Evolutionary conservation across 2,797 vertebrate species (phyloP).

Genomic region (Bufotes viridis): DNA sequence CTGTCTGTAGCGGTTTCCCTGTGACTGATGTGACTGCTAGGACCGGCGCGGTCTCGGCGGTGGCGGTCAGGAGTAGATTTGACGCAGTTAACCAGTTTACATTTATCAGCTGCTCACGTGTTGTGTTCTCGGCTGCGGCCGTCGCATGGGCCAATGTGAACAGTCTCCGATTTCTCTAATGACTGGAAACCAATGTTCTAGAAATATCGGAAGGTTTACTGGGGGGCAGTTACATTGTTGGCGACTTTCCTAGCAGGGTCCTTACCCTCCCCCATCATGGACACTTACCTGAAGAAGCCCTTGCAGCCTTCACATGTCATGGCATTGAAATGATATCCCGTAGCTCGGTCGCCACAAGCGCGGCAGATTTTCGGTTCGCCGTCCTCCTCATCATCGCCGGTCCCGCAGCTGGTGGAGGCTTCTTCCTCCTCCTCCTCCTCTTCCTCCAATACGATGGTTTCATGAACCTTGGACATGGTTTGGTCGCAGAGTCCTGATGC

Average conservation of each 20-base stretch:
- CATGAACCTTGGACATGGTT: constrained; percentile 43
- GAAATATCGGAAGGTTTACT: too few species aligned
- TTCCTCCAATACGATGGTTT: constrained; percentile 39
- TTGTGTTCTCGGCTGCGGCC: too few species aligned
- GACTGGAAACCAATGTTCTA: too few species aligned
- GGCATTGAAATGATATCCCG: constrained; percentile 79
- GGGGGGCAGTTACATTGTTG: too few species aligned
- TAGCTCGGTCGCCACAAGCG: constrained; percentile 78
- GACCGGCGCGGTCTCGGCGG: too few species aligned
- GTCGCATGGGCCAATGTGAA: too few species aligned
- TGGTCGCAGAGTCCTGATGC: neutral
- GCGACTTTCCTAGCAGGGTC: too few species aligned
- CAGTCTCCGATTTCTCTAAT: too few species aligned
- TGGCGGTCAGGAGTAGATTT: too few species aligned
- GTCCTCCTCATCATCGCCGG: constrained; percentile 63
- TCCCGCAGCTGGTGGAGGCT: constrained; percentile 54
- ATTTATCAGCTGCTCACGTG: neutral
- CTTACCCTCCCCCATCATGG: neutral
- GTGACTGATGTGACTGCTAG: too few species aligned
- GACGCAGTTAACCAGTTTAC: neutral
- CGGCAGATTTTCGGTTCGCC: constrained; percentile 74
- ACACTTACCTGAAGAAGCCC: constrained; percentile 77
- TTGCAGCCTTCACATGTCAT: constrained; percentile 82
- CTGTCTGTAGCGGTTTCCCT: too few species aligned
- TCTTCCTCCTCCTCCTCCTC: constrained; percentile 63